phyloP scores from a whole-genome alignment of 2,113 vertebrate genomes.

The Bubo scandiacus region DNA sequence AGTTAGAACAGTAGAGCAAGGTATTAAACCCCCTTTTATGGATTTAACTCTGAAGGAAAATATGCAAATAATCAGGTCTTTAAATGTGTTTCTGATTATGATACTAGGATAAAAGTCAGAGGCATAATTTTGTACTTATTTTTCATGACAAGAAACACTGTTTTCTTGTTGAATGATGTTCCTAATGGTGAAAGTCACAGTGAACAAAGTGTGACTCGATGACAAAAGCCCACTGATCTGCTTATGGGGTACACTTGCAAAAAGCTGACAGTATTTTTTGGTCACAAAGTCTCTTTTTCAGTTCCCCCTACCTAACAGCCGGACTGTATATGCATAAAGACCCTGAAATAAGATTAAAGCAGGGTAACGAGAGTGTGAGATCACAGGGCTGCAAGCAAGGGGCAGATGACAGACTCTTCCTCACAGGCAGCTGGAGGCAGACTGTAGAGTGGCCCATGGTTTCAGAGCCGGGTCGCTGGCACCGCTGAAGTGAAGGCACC shows the following conservation, averaged over 20 bases:
- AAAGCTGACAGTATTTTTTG: background rate
- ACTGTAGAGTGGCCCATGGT: background rate
- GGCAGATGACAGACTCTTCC: background rate
- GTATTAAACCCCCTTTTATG: slow-evolving; percentile 78
- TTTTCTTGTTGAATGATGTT: slow-evolving; percentile 40
- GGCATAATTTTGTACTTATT: slow-evolving; percentile 49
- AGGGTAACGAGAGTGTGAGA: background rate
- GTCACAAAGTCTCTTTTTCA: background rate
- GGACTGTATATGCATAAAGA: background rate
- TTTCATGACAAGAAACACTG: slow-evolving; percentile 52
- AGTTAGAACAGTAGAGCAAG: slow-evolving; percentile 82
- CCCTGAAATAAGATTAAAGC: background rate
- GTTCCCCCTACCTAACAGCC: background rate
- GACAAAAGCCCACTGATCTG: background rate
- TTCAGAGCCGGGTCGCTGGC: background rate
- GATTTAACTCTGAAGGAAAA: slow-evolving; percentile 79
- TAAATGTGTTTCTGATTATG: slow-evolving; percentile 75
- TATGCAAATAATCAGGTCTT: slow-evolving; percentile 80
- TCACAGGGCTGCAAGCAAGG: background rate
- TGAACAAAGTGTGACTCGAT: background rate
- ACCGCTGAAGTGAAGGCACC: background rate
- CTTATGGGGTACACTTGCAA: background rate
- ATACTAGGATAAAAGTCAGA: slow-evolving; percentile 72
- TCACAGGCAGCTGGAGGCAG: background rate
- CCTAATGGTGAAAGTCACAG: background rate